Evolutionary conservation across 2,113 vertebrate species (phyloP).

Genomic region (Helogale parvula): DNA sequence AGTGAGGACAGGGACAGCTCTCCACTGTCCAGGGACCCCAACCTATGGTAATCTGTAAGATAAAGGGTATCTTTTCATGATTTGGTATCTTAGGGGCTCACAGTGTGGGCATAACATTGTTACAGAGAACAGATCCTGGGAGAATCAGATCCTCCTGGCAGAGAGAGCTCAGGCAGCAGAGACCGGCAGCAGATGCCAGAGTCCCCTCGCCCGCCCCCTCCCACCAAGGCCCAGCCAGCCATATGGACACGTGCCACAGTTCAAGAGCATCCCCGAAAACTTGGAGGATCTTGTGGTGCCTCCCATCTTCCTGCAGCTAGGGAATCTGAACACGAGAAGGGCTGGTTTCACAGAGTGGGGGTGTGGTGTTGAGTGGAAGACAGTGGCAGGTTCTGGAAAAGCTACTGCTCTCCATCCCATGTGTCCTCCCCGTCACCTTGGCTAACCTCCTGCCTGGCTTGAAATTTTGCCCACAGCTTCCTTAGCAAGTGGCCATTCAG

Average conservation of each 20-base stretch:
- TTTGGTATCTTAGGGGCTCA: background rate
- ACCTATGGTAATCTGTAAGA: background rate
- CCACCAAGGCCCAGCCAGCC: background rate
- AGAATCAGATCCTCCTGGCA: background rate
- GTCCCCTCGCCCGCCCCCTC: no score
- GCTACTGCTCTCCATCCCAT: background rate
- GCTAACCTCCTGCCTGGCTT: background rate
- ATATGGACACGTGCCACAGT: background rate
- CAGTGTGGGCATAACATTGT: background rate
- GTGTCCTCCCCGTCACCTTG: background rate
- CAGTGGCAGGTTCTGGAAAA: background rate
- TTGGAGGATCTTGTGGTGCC: background rate
- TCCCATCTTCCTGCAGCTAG: background rate
- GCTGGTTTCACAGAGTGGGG: background rate
- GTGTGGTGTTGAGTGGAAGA: no score
- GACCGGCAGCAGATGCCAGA: background rate
- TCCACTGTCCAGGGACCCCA: background rate
- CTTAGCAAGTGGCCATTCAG: background rate
- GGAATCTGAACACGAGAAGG: background rate
- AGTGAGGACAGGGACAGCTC: background rate
- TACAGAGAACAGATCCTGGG: background rate
- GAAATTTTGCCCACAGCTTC: background rate
- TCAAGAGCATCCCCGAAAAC: background rate
- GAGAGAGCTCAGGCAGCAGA: background rate
- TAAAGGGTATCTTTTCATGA: background rate